Evolutionary conservation across 2,113 vertebrate species (phyloP), one percentile per base, ranked within the genome.

Genomic region (Nanger granti): DNA sequence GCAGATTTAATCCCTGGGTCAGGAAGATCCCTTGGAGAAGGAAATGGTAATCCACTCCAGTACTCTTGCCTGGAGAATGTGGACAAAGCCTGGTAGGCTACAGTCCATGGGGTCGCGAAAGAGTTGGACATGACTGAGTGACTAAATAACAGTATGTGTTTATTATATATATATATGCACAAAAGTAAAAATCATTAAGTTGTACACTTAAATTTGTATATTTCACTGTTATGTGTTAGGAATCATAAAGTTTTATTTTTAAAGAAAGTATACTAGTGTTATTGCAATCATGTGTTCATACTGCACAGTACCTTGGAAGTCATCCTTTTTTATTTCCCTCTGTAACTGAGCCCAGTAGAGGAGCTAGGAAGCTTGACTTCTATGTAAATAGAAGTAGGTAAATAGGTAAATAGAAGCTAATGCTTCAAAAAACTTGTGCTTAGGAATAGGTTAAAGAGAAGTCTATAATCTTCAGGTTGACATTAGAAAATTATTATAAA

Each of bases 361-460:
- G 20, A 37, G 18, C 80, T 66, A n/a, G 13, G 20, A 55, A 64
- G 57, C 57, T 93, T 86, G 64, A 69, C 12, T 73, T 64, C 31
- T 0, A 4, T 15, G 73, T 79, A 11, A 60, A 69, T 49, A 49
- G 47, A 49, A 49, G 47, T 49, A 49, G 47, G 73, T 79, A 11
- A 60, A 69, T 22, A 54, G 15, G 84, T 87, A 47, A 84, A 76
- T 28, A 89, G 54, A 79, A 90, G 26, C 83, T 60, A 92, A 64
- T 41, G 24, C 62, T 85, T 94, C 69, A 54, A 15, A 64, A 83
- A 57, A 82, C 57, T 83, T 85, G 12, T 73, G 31, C 44, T 83
- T 49, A 83, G 54, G 34, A 41, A 37, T 44, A 85, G 15, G 66
- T 96, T 96, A 69, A 87, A 90, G 94, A 97, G 54, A 87, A 62